Base-by-base conservation (phyloP, 2,888 invertebrate genomes). In the Gryllus longicercus region DNA sequence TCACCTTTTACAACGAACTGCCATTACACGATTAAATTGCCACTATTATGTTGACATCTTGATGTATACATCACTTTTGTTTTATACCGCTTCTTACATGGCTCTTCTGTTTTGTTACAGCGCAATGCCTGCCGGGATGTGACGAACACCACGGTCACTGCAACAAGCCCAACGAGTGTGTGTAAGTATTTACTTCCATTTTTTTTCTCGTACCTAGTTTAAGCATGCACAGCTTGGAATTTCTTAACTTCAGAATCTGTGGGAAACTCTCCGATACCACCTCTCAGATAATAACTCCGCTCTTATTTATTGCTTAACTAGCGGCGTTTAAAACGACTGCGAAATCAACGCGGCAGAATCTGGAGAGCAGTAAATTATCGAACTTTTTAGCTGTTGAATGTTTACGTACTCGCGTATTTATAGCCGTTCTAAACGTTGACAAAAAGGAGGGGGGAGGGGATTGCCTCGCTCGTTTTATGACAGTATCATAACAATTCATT, bases 61-160 rank as follows among this genome's bases (percentile, higher is more conserved):
- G 38, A 38, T 38, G 38, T 38, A 38, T 38, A 38, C 38, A 38
- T 21, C 21, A 21, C 1, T 21, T 21, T 38, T 38, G 5, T 38
- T 38, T 38, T 38, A 38, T 38, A 1, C 0, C 8, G 38, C 38
- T 38, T 38, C 38, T 38, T 38, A 51, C 51, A 21, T 76, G 50
- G 38, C 18, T 79, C 50, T 78, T 82, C 80, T 85, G 85, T 87
- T 90, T 90, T 89, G 89, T 94, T 92, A 84, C 91, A 98, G 98
- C 98, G 86, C 93, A 94, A 86, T 98, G 98, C 90, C 90, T 94
- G 88, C 93, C 95, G 86, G 97, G 97, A 88, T 98, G 98, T 91
- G 93, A 96, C 89, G 90, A 92, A 85, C 92, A 93, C 87, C 95
- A 97, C 89, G 98, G 98, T 86, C 93, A 93, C 89, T 98, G 98